Base-by-base conservation (phyloP, 2,113 vertebrate genomes). In the Prochilodus magdalenae region DNA sequence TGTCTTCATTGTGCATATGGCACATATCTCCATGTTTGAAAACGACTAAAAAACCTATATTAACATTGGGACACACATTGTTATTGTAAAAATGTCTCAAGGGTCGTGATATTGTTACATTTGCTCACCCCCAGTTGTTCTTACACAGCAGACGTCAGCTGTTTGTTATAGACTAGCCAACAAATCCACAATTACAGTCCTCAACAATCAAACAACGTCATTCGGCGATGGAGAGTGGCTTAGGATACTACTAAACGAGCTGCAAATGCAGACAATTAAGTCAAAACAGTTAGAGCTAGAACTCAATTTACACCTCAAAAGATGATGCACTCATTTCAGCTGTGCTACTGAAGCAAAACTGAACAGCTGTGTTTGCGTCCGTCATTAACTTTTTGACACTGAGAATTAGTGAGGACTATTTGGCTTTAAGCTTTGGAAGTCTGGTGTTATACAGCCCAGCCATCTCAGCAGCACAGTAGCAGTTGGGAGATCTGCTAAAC, bases 361-460 rank as follows among this genome's bases (percentile, higher is more conserved):
- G 55, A 86, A 80, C 85, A 83, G 77, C 81, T 74, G 73, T 59
- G 81, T 83, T 86, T 77, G 73, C 10, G 13, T 44, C 67, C 14
- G 47, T 80, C 77, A 60, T 73, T 76, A 62, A 80, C 66, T 15
- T 77, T 75, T 81, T 70, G 67, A 83, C 73, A 83, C 73, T 63
- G 70, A 67, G 81, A 6, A 53, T 55, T 20, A 67, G 26, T 29
- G 29, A 65, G 8, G 29, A 20, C 63, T 75, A 59, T 51, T 60
- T 51, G 24, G 44, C 27, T 74, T 77, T 55, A 71, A 44, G 14
- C 33, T 26, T 73, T 30, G 53, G 36, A 79, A 67, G 11, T 11
- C n/a, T n/a, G 27, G 51, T 29, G 27, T 1, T 40, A 79, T 55
- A 15, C 81, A 79, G 49, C 30, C 16, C 81, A 53, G 49, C 27